Percentiles rank a stretch among this genome's conserved stretches.
Conservation (phyloP, 2,113 vertebrate genomes). For the Crotalus helleri region DNA sequence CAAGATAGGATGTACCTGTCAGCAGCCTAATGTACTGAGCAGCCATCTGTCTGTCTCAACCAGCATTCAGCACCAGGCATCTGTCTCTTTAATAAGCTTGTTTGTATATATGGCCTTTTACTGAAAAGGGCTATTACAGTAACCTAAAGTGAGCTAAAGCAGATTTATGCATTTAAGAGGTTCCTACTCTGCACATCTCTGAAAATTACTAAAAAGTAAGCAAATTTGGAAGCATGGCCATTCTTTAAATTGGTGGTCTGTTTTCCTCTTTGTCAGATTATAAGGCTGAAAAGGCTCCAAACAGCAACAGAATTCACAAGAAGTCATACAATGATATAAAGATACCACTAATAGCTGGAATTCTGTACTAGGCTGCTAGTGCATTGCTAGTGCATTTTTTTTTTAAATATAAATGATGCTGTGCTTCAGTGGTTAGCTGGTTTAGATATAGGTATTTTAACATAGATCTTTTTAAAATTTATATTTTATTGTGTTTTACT, state of each 20-base stretch:
- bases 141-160: conserved; percentile 41
- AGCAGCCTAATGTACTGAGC: rapidly evolving
- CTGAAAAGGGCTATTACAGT: background rate
- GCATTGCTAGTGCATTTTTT: background rate
- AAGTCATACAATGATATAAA: background rate
- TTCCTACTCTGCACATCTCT: conserved; percentile 25
- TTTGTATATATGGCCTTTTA: background rate
- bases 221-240: conserved; percentile 15
- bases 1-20: background rate
- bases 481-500: background rate
- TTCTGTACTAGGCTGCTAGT: background rate
- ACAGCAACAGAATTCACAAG: rapidly evolving
- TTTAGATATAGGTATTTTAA: background rate
- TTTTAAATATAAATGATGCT: background rate
- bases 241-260: conserved; percentile 29
- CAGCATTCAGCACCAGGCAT: rapidly evolving
- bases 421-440: background rate
- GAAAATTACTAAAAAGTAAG: conserved; percentile 31
- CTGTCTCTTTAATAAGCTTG: conserved; percentile 6
- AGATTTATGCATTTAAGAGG: conserved; percentile 9
- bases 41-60: background rate
- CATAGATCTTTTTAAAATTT: background rate
- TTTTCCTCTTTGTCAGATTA: conserved; percentile 39
- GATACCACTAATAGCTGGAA: background rate
- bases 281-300: conserved; percentile 7